Evolutionary conservation across 2,797 vertebrate species (phyloP).

Genomic region (Channallabes apus): DNA sequence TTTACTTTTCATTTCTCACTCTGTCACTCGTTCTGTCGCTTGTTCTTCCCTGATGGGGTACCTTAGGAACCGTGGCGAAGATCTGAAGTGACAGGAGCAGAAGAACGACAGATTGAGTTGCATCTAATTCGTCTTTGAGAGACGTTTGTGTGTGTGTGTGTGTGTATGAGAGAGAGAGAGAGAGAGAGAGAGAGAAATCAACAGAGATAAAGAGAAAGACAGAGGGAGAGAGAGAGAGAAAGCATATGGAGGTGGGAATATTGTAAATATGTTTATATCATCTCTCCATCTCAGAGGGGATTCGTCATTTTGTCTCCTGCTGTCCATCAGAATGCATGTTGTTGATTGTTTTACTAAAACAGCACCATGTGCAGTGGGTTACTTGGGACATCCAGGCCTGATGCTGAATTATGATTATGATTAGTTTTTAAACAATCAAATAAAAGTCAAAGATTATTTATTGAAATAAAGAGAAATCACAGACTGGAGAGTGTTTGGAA

Average conservation of each 20-base stretch:
- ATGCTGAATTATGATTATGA: neutral
- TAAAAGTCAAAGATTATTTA: neutral
- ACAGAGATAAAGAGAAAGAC: too few species aligned
- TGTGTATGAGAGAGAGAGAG: neutral
- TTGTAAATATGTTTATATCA: neutral
- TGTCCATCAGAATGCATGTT: neutral
- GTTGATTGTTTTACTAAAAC: neutral
- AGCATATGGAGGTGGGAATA: neutral
- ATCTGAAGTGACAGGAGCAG: slow-evolving; percentile 16
- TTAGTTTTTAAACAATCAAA: too few species aligned
- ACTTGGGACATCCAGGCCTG: neutral
- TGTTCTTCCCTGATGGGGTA: slow-evolving; percentile 11
- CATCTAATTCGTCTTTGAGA: neutral
- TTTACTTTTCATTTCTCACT: slow-evolving; percentile 9
- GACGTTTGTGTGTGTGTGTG: neutral
- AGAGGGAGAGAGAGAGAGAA: neutral
- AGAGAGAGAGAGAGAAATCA: neutral
- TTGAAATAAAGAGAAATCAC: neutral
- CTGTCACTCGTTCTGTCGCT: neutral
- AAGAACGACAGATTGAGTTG: slow-evolving; percentile 6
- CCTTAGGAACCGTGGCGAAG: neutral
- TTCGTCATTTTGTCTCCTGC: neutral
- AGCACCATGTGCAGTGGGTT: neutral
- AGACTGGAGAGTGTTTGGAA: neutral
- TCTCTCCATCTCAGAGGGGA: neutral